These are phyloP conservation scores for Fopius arisanus DNA, from an alignment of 1,140 invertebrate species.

Conservation along the genomic window DNA sequence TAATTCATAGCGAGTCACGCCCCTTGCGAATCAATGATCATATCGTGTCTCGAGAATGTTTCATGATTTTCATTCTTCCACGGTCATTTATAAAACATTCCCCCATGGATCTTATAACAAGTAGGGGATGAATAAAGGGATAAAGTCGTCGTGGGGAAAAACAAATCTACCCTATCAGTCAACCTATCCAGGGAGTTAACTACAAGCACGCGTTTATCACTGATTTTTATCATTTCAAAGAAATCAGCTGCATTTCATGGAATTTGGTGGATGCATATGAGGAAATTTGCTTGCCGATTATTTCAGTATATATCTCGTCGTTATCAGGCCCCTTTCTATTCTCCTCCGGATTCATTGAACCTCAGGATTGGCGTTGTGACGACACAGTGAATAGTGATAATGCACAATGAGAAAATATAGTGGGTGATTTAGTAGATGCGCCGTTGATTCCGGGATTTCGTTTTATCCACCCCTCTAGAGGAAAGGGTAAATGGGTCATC, in stretches of 20 bases:
- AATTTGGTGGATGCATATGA: not conserved
- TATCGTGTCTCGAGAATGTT: not conserved
- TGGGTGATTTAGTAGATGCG: not conserved
- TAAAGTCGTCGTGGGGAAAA: too few species aligned
- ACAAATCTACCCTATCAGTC: too few species aligned
- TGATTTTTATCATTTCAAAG: not conserved
- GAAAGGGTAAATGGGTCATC: conserved; percentile 55
- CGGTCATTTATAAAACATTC: not conserved
- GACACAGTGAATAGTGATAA: not conserved
- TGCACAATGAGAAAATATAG: not conserved
- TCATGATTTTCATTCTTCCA: not conserved
- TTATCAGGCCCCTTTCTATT: not conserved
- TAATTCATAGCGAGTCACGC: not conserved
- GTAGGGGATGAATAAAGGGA: not conserved
- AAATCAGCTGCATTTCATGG: not conserved
- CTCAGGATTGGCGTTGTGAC: not conserved
- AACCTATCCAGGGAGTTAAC: not conserved
- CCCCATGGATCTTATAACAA: not conserved
- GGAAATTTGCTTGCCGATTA: not conserved
- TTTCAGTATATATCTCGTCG: not conserved
- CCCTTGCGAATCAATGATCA: not conserved
- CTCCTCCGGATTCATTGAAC: not conserved
- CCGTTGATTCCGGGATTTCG: not conserved
- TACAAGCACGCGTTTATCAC: not conserved
- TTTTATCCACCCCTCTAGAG: not conserved